Evolutionary conservation across 2,888 invertebrate genomes (phyloP), one percentile per base, ranked within the genome.

Genomic region (Rhagium mordax): DNA sequence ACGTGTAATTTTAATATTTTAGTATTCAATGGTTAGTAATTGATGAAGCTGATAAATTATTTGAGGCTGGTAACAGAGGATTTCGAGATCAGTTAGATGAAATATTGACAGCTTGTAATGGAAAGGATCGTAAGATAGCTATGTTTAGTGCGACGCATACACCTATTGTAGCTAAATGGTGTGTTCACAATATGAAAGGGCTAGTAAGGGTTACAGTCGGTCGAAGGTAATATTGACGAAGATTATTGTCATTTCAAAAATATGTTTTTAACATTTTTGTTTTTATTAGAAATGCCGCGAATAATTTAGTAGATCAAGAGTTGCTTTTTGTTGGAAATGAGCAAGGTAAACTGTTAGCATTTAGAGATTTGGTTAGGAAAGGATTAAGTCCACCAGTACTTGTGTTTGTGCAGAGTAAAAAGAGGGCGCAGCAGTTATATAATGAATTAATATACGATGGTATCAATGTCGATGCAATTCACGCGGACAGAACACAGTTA

Each of bases 61-160:
- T 99, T 89, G 99, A 99, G 88, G 92, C 92, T 57, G 93, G 98
- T 79, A 84, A 91, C 84, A 83, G 89, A 88, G 87, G 96, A 84
- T 98, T 99, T 86, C 91, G 97, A 57, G 94, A 96, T 78, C 98
- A 99, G 88, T 88, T 99, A 72, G 94, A 94, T 62, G 91, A 92
- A 72, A 94, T 97, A 77, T 91, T 94, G 78, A 89, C 89, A 68
- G 92, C 94, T 0, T 96, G 97, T 83, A 89, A 91, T 74, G 91
- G 89, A 84, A 86, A 85, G 13, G 83, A 88, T 10, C 89, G 90
- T 0, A 89, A 91, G 20, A 86, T 93, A 13, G 97, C 95, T 0
- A 93, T 99, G 91, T 98, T 98, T 86, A 98, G 98, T 88, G 99
- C 99, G 2, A 99, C 99, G 0, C 96, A 96, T 87, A 96, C 97